These are phyloP conservation scores for Mionectes olivaceus DNA, from an alignment of 2,797 vertebrate species.

Conservation along the genomic window DNA sequence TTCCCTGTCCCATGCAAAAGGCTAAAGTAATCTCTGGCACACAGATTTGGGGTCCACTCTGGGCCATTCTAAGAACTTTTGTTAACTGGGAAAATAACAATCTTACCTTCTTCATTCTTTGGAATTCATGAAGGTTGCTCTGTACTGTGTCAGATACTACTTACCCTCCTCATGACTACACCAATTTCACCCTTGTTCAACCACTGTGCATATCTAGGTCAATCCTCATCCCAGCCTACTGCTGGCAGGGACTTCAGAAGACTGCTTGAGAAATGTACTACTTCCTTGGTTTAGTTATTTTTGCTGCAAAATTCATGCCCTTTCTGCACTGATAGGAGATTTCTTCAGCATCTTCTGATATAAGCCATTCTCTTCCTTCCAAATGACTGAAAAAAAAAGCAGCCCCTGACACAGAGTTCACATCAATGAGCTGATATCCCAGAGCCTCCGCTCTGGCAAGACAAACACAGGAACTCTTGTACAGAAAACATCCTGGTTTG, in stretches of 20 bases:
- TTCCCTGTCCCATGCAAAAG: not conserved
- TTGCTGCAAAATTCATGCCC: not conserved
- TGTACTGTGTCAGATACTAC: not conserved
- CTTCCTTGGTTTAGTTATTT: not conserved
- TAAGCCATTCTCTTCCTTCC: not conserved
- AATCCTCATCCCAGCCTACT: not conserved
- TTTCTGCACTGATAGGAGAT: not conserved
- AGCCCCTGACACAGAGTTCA: not conserved
- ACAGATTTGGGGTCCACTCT: not conserved
- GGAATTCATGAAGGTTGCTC: not conserved
- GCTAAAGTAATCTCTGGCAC: not conserved
- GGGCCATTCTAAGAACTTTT: not conserved
- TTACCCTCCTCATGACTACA: not conserved
- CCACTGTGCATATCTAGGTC: not conserved
- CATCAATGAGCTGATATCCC: not conserved
- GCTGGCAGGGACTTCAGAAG: not conserved
- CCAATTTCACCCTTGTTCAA: not conserved
- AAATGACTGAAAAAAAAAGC: not conserved
- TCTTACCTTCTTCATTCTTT: not conserved
- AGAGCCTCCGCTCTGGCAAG: not conserved
- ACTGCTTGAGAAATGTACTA: not conserved
- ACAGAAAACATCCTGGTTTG: not conserved
- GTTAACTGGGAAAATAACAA: not conserved
- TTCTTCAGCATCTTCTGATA: not conserved
- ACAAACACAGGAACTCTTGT: conserved; percentile 34